Evolutionary conservation across 1,140 invertebrate genomes (phyloP).

Genomic region (Drosophila guanche): DNA sequence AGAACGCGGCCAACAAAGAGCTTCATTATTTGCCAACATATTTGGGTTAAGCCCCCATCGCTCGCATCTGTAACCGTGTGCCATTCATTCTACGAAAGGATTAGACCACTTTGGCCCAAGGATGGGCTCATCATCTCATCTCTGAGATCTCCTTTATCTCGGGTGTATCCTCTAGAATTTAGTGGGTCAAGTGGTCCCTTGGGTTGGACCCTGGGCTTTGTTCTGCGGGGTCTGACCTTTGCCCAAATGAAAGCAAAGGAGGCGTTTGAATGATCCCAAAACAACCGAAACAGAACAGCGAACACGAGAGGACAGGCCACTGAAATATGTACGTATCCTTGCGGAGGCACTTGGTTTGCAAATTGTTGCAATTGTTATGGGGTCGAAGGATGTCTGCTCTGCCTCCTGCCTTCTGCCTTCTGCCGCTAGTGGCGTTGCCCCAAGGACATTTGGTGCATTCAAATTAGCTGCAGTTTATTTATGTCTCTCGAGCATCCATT

Average conservation of each 20-base stretch:
- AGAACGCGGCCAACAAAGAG: conserved; percentile 31
- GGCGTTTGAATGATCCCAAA: conserved; percentile 17
- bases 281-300: conserved; percentile 16
- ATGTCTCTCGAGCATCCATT: conserved; percentile 34
- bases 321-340: conserved; percentile 3
- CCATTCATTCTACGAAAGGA: conserved; percentile 33
- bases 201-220: conserved; percentile 7
- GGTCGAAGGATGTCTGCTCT: neutral
- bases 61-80: neutral
- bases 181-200: conserved; percentile 48
- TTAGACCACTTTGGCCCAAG: conserved; percentile 29
- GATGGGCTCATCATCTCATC: conserved; percentile 21
- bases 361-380: conserved; percentile 41
- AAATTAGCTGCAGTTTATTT: conserved; percentile 52
- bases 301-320: no score
- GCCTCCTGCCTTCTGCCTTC: no score
- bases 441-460: conserved; percentile 32
- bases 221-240: conserved; percentile 17
- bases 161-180: conserved; percentile 16
- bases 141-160: conserved; percentile 23
- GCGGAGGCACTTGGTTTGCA: conserved; percentile 8
- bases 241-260: no score
- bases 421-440: neutral
- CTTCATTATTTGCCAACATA: conserved; percentile 52
- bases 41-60: conserved; percentile 44